Base-by-base conservation (phyloP, 2,113 vertebrate genomes). In the Centropristis striata region DNA sequence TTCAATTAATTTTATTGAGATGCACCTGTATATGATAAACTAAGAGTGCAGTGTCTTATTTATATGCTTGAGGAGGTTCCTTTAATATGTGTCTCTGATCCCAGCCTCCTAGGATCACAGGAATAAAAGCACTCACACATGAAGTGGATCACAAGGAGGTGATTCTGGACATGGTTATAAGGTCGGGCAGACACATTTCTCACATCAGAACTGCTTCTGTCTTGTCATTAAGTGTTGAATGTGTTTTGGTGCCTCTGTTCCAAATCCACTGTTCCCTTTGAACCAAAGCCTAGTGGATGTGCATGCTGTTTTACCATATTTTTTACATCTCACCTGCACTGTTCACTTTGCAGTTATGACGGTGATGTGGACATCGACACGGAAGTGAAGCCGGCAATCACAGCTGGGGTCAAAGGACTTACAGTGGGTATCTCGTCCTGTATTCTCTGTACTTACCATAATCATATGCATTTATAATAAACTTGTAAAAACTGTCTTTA, bases 331-430 rank as follows among this genome's bases (percentile, higher is more conserved):
- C 23, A 72, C 37, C 37, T 27, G 27, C 20, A 12, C 13, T 4
- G 4, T 72, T 85, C 39, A 15, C 54, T 80, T 59, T 84, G 70
- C 93, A 99, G 98, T 81, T 99, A 98, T 5, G 78, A 92, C 0
- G 96, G 97, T 1, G 98, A 99, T 76, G 97, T 97, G 69, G 96
- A 98, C 92, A 98, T 99, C 60, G 94, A 97, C 6, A 95, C 96
- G 76, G 94, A 96, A 16, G 91, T 99, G 88, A 96, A 97, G 42
- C 89, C 96, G 46, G 92, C 96, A 1, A 93, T 96, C 50, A 96
- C 94, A 13, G 97, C 96, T 15, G 98, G 98, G 5, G 90, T 99
- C 77, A 99, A 97, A 41, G 96, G 96, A 5, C 11, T 99, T 9
- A 96, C 97, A 95, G 98, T 99, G 73, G 12, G 95, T 16, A 0